Percentiles rank a stretch among this genome's conserved stretches.
Evolutionary conservation across 2,113 vertebrate species (phyloP).

Genomic region (Entelurus aequoreus): DNA sequence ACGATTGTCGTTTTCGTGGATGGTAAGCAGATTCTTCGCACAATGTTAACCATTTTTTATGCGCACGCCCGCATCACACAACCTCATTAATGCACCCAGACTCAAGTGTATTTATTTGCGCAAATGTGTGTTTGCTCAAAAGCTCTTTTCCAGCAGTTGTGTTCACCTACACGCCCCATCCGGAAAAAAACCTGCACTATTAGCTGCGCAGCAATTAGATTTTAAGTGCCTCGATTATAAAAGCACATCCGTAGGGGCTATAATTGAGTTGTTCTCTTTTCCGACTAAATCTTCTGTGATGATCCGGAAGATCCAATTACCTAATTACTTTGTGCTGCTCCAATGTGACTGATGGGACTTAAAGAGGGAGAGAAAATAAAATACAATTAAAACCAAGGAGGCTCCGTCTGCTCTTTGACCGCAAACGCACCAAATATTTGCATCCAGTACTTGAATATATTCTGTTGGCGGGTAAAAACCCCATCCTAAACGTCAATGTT

Average conservation of each 20-base stretch:
- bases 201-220: constrained; percentile 37
- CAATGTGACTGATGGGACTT: constrained; percentile 24
- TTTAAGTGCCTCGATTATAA: constrained; percentile 42
- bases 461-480: constrained; percentile 34
- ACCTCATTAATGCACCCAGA: constrained; percentile 15
- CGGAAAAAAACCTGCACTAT: constrained; percentile 9
- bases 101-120: background rate
- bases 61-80: constrained; percentile 8
- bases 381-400: background rate
- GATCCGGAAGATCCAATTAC: constrained; percentile 41
- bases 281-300: constrained; percentile 32
- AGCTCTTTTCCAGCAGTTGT: constrained; percentile 34
- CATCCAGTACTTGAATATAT: constrained; percentile 19
- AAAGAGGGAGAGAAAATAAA: background rate
- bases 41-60: constrained; percentile 1
- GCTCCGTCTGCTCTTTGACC: background rate
- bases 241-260: constrained; percentile 13
- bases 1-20: constrained; percentile 4
- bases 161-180: constrained; percentile 38
- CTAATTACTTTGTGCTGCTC: constrained; percentile 34
- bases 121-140: constrained; percentile 17
- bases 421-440: background rate
- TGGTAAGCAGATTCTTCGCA: background rate
- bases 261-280: constrained; percentile 24
- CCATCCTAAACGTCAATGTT: constrained; percentile 25